These are phyloP conservation scores for Lycophotia porphyrea DNA, from an alignment of 2,888 invertebrate genomes.

Conservation along the genomic window DNA sequence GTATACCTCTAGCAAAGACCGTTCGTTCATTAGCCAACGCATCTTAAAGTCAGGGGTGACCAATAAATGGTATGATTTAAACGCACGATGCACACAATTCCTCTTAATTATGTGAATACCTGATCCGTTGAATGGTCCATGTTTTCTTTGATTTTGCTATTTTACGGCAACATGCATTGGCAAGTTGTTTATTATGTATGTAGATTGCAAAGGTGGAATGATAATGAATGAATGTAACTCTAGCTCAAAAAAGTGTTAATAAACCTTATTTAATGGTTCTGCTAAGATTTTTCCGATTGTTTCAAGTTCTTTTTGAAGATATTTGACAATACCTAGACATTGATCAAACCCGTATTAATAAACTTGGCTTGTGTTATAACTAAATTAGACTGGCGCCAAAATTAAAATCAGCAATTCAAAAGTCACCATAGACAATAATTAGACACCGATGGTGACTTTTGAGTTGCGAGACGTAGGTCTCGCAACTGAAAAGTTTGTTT, in stretches of 20 bases:
- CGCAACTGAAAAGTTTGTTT: no score
- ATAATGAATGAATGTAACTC: not conserved
- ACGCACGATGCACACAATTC: conserved; percentile 9
- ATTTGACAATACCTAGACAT: not conserved
- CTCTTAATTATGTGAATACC: conserved; percentile 6
- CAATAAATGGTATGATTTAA: conserved; percentile 54
- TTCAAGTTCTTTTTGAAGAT: conserved; percentile 1
- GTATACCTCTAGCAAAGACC: not conserved
- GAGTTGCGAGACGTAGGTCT: not conserved
- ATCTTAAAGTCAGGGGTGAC: conserved; percentile 47
- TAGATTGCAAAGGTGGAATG: conserved; percentile 1
- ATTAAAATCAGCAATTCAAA: not conserved
- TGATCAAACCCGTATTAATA: not conserved
- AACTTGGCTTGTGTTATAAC: not conserved
- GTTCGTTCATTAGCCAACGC: conserved; percentile 46
- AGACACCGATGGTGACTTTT: not conserved
- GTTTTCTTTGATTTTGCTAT: conserved; percentile 18
- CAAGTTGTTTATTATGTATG: conserved; percentile 17
- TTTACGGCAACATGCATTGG: conserved; percentile 19
- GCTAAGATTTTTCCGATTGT: not conserved
- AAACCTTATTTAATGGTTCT: conserved; percentile 15
- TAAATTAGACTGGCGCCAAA: not conserved
- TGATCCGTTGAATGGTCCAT: not conserved
- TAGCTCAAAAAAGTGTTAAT: not conserved
- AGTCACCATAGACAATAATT: not conserved